Conservation (phyloP, 2,797 vertebrate genomes). For the Characodon lateralis region DNA sequence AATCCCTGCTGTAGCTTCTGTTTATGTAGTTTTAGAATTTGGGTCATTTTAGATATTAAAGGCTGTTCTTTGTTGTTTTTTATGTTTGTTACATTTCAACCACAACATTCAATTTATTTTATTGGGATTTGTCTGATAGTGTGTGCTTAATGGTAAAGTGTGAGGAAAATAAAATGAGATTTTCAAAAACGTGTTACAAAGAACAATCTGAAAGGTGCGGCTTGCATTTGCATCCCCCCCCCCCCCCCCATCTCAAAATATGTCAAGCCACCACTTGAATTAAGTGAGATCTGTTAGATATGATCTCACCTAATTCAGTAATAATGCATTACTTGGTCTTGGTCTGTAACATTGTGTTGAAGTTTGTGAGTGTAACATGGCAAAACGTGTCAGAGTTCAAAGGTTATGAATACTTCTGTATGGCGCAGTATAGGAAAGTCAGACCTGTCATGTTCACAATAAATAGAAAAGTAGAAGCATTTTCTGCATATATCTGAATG, state of each 20-base stretch:
- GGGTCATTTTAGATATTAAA: too few relatives aligned
- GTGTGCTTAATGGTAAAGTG: not conserved
- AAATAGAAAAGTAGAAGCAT: constrained; percentile 30
- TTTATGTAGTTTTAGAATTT: too few relatives aligned
- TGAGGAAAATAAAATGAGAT: not conserved
- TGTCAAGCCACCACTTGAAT: too few relatives aligned
- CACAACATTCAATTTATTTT: not conserved
- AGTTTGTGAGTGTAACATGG: not conserved
- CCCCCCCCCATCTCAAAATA: too few relatives aligned
- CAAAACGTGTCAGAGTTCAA: not conserved
- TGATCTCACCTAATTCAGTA: too few relatives aligned
- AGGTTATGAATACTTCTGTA: not conserved
- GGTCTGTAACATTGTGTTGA: not conserved
- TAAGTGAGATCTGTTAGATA: too few relatives aligned
- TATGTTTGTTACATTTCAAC: not conserved
- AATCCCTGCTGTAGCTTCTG: too few relatives aligned
- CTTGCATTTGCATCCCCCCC: too few relatives aligned
- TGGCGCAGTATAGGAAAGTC: not conserved
- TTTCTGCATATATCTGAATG: constrained; percentile 43
- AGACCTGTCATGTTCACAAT: not conserved
- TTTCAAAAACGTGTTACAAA: too few relatives aligned
- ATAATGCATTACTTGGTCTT: not conserved
- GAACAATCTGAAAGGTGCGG: too few relatives aligned
- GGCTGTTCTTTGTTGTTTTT: too few relatives aligned
- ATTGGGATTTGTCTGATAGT: not conserved